Evolutionary conservation across 2,888 invertebrate species (phyloP), one percentile per base, ranked within the genome.

Genomic region (Leptinotarsa rubiginosa): DNA sequence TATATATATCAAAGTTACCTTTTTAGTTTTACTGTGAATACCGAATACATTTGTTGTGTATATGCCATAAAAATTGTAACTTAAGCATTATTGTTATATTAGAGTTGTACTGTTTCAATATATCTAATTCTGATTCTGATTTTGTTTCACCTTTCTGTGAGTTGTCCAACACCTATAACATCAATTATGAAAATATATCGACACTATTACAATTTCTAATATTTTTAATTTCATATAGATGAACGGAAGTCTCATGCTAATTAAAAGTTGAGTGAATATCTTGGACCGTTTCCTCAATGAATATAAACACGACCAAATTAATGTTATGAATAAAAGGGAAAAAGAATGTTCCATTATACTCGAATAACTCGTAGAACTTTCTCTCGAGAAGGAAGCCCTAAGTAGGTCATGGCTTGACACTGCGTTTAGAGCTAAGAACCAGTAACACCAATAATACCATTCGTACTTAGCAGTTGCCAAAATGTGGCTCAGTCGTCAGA

Each of bases 271-370:
- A 5, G 62, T 62, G 62, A 62, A 13, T 41, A 62, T 62, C 31
- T 62, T 31, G 41, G 41, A 62, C 62, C n/a, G 18, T 69, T 69
- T 64, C 41, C 49, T 68, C 65, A 54, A 69, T 68, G 69, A 68
- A 62, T 49, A 72, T 64, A 73, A 68, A 65, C 16, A 65, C 64
- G 15, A 62, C 20, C 49, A 65, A 72, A 68, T 59, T 72, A 64
- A 59, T 75, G 71, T 65, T 77, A 70, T 73, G 71, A 71, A 77
- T 77, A 77, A 77, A 77, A 77, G 77, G 77, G 77, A 77, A 77
- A 77, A 75, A 77, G 75, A 77, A 77, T 75, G 72, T 73, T 75
- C 75, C 73, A 77, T 77, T 77, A 75, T 74, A 72, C 74, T 70
- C 73, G 72, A 65, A 70, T 69, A 70, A 73, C 77, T 73, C 73